Conservation (phyloP, 2,113 vertebrate genomes). For the Myotis lucifugus region DNA sequence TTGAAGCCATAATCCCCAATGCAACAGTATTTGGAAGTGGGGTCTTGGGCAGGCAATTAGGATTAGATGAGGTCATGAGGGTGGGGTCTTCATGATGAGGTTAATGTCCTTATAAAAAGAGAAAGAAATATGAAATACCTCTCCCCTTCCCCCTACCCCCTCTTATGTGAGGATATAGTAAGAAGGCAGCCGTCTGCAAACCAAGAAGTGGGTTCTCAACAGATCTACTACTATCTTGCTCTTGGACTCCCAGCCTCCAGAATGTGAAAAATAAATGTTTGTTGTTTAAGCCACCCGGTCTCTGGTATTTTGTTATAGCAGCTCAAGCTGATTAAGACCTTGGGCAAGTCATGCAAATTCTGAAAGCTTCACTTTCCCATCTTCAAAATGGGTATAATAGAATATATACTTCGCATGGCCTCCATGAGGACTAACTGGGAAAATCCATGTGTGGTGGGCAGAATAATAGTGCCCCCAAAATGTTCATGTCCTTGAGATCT, state of each 20-base stretch:
- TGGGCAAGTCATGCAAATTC: background rate
- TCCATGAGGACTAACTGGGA: background rate
- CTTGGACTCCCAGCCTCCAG: background rate
- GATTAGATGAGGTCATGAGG: background rate
- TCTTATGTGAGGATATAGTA: background rate
- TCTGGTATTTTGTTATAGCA: background rate
- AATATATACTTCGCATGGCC: background rate
- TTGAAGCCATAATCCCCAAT: background rate
- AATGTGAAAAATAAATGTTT: background rate
- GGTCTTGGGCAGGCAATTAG: background rate
- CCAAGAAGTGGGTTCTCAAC: background rate
- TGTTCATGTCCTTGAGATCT: background rate
- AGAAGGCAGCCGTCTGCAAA: background rate
- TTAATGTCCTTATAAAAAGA: background rate
- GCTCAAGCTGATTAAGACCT: background rate
- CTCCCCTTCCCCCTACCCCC: too few relatives aligned
- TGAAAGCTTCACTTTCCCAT: background rate
- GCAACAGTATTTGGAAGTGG: background rate
- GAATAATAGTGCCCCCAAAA: background rate
- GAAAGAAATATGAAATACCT: background rate
- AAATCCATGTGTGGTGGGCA: background rate
- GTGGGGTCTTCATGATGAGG: background rate
- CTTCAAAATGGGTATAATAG: background rate
- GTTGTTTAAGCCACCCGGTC: background rate
- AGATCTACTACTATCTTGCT: background rate